A percentile compares a stretch with the other conserved stretches of the same genome.
Evolutionary conservation across 2,888 invertebrate genomes (phyloP).

Genomic region (Eupsilia transversa): DNA sequence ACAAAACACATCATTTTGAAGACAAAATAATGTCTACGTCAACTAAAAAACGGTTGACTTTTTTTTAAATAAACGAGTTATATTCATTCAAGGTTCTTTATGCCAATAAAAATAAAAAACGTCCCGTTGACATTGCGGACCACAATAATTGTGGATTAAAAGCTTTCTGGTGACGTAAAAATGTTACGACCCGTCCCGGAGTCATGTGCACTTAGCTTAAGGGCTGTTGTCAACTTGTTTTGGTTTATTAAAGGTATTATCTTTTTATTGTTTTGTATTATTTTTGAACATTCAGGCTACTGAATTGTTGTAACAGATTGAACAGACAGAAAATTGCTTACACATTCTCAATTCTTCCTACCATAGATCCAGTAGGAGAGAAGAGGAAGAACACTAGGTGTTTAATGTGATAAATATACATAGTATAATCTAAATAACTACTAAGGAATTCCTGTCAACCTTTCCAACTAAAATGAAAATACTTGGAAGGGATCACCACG

Average conservation of each 20-base stretch:
- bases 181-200: slow-evolving; percentile 53
- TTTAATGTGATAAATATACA: too few species aligned
- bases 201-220: slow-evolving; percentile 53
- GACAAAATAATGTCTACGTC: neutral
- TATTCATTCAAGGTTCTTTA: slow-evolving; percentile 53
- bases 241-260: slow-evolving; percentile 33
- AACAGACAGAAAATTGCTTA: neutral
- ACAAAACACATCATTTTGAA: too few species aligned
- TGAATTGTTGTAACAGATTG: neutral
- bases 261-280: neutral
- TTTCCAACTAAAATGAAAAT: neutral
- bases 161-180: slow-evolving; percentile 57
- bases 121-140: slow-evolving; percentile 40
- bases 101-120: slow-evolving; percentile 56
- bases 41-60: neutral
- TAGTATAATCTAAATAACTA: too few species aligned
- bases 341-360: too few species aligned
- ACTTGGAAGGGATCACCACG: neutral
- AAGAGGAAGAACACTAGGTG: too few species aligned
- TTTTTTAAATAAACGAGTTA: neutral
- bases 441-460: neutral
- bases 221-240: slow-evolving; percentile 37
- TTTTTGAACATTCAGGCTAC: neutral
- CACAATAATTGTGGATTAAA: slow-evolving; percentile 64
- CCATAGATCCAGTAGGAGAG: too few species aligned